Evolutionary conservation across 1,140 invertebrate species (phyloP).

Genomic region (Drosophila cardini): DNA sequence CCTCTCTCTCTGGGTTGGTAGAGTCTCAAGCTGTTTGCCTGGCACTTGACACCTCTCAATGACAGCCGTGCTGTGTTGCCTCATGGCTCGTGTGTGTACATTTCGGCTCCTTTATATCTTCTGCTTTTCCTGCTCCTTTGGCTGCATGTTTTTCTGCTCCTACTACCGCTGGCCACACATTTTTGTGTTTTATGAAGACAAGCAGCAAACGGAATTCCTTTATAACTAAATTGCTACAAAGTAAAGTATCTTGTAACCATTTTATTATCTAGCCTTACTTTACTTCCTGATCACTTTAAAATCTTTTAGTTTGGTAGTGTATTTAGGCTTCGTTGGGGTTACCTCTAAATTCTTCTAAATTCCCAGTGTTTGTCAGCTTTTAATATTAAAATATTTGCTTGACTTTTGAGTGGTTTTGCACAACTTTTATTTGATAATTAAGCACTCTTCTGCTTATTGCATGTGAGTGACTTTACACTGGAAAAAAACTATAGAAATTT

Average conservation of each 20-base stretch:
- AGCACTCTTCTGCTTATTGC: background rate
- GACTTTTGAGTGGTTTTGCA: slow-evolving; percentile 47
- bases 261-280: background rate
- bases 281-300: background rate
- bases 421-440: slow-evolving; percentile 76
- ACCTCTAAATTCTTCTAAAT: slow-evolving; percentile 4
- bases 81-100: slow-evolving; percentile 29
- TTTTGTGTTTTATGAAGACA: slow-evolving; percentile 40
- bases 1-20: background rate
- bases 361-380: background rate
- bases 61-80: slow-evolving; percentile 65
- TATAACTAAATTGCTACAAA: background rate
- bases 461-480: no score
- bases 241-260: background rate
- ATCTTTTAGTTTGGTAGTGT: background rate
- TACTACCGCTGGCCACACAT: slow-evolving; percentile 32
- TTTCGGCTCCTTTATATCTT: slow-evolving; percentile 21
- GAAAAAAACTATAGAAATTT: no score
- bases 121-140: background rate
- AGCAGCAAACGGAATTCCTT: slow-evolving; percentile 17
- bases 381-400: slow-evolving; percentile 37
- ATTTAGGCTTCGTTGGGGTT: slow-evolving; percentile 1
- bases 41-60: slow-evolving; percentile 76
- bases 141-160: background rate
- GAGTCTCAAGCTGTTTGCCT: slow-evolving; percentile 64